These are phyloP conservation scores for Cyprinodon variegatus DNA, from an alignment of 2,113 vertebrate genomes.

Conservation along the genomic window DNA sequence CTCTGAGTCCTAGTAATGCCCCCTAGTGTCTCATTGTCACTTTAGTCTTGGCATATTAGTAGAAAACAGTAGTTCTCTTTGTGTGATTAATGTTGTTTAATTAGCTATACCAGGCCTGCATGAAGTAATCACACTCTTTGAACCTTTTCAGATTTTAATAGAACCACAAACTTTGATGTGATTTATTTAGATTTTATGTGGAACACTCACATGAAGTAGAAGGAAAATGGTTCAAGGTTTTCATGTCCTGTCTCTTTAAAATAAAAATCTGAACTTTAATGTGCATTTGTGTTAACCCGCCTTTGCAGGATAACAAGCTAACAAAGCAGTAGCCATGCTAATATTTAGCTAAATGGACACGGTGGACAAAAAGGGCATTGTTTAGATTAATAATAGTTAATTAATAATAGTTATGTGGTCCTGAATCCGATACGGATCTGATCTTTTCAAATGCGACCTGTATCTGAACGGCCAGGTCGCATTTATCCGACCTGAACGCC, in stretches of 20 bases:
- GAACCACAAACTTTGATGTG: background rate
- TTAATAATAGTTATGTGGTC: no score
- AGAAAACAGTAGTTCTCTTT: constrained; percentile 47
- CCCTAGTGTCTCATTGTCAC: constrained; percentile 56
- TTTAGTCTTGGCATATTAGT: constrained; percentile 44
- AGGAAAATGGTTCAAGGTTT: background rate
- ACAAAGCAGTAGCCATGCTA: no score
- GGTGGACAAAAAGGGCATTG: background rate
- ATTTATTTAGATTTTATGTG: background rate
- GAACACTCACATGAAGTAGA: background rate
- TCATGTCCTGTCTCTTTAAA: no score
- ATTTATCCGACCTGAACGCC: no score
- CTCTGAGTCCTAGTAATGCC: constrained; percentile 49
- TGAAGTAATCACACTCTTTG: background rate
- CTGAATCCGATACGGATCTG: no score
- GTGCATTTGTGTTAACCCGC: no score
- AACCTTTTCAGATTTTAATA: background rate
- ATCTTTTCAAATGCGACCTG: no score
- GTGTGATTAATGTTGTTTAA: constrained; percentile 41
- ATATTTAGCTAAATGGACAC: background rate
- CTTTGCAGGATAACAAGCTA: no score
- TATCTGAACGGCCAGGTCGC: no score
- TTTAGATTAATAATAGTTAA: background rate
- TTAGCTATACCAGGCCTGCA: constrained; percentile 13
- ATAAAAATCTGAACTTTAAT: no score